A percentile compares a stretch with the other conserved stretches of the same genome.
Evolutionary conservation across 2,888 invertebrate species (phyloP).

Genomic region (Hyalella azteca): DNA sequence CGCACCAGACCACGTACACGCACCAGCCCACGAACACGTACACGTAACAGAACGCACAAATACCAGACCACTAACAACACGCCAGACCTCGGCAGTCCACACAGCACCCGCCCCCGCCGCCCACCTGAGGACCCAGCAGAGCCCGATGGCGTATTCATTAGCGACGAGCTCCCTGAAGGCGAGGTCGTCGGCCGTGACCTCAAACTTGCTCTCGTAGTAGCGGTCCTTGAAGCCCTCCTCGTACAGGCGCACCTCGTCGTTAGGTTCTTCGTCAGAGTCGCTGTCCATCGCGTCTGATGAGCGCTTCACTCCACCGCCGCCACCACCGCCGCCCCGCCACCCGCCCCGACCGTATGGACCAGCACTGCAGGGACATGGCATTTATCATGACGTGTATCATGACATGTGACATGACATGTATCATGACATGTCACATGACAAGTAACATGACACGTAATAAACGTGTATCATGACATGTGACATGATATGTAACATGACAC

Average conservation of each 20-base stretch:
- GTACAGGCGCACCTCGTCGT: constrained; percentile 90
- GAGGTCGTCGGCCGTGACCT: constrained; percentile 75
- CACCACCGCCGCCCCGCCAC: constrained; percentile 23
- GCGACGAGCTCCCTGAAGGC: constrained; percentile 91
- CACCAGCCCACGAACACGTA: no score
- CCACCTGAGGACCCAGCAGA: constrained; percentile 97
- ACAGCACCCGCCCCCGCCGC: background rate
- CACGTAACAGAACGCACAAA: no score
- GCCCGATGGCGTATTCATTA: constrained; percentile 90
- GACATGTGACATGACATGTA: no score
- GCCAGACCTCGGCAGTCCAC: background rate
- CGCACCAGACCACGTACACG: no score
- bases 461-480: no score
- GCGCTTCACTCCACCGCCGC: constrained; percentile 25
- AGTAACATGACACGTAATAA: no score
- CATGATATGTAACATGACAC: no score
- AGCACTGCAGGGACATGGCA: constrained; percentile 28
- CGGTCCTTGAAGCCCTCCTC: constrained; percentile 98
- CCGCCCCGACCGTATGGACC: constrained; percentile 25
- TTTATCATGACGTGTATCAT: no score
- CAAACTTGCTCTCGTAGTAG: constrained; percentile 95
- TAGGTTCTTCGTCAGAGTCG: constrained; percentile 71
- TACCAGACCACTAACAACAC: background rate
- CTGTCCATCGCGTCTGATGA: constrained; percentile 60
- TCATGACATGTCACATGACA: no score